Conservation (phyloP, 2,113 vertebrate genomes). For the Rattus norvegicus region GRCr8 NC_086031.1:60058001-60058500, state of each 20-base stretch:
- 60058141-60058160: no score
- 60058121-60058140: no score
- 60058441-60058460: not conserved
- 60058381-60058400: not conserved
- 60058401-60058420: not conserved
- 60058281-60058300: not conserved
- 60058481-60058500: not conserved
- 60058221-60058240: not conserved
- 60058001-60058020: not conserved
- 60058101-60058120: no score
- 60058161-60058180: no score
- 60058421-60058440: not conserved
- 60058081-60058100: not conserved
- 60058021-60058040: not conserved
- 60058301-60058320: not conserved
- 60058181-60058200: not conserved
- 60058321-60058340: not conserved
- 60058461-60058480: not conserved
- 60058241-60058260: not conserved
- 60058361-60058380: not conserved
- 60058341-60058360: not conserved
- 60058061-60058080: not conserved
- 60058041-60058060: not conserved
- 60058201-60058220: not conserved
- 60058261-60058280: not conserved